Base-by-base conservation (phyloP, 2,797 vertebrate genomes). In the Hypotaenidia okinawae region DNA sequence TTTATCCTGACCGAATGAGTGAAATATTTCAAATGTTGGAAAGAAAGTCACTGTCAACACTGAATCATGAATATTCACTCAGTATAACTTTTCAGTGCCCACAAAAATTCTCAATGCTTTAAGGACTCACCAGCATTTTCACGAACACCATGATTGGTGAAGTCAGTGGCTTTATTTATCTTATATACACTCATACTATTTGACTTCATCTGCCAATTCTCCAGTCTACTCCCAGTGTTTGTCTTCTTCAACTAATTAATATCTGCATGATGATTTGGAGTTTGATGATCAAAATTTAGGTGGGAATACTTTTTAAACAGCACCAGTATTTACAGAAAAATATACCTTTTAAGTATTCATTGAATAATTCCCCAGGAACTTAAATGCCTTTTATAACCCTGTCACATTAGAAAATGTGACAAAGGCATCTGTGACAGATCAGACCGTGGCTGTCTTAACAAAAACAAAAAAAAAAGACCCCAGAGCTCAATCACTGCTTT, bases 1-100 rank as follows among this genome's bases (percentile, higher is more conserved):
- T 62, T 59, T 77, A 47, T 80, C 61, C 49, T 55, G 37, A 76
- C n/a, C 39, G 59, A 84, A 58, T 64, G 33, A 90, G 22, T 37
- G 82, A 95, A 89, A 58, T 80, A 80, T 91, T 84, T 95, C 70
- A 72, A 70, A 72, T 43, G 33, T 61, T 87, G 51, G 37, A 87
- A 64, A 41, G 76, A 75, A 94, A 79, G 57, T 80, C 49, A 43
- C 54, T 63, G 57, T 84, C 84, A 90, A 66, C 25, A 62, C 16
- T 1, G 5, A 80, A 68, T 73, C 37, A 70, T 47, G 61, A 91
- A 87, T 95, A 91, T 74, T 94, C 68, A 45, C 74, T 84, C 52
- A 61, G 17, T 11, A 54, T 23, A 52, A 68, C 55, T 93, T 94
- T 73, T 75, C n/a, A 32, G 9, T 51, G 43, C 52, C 45, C 72